Evolutionary conservation across 2,888 invertebrate species (phyloP).

Genomic region (Xestia c-nigrum): DNA sequence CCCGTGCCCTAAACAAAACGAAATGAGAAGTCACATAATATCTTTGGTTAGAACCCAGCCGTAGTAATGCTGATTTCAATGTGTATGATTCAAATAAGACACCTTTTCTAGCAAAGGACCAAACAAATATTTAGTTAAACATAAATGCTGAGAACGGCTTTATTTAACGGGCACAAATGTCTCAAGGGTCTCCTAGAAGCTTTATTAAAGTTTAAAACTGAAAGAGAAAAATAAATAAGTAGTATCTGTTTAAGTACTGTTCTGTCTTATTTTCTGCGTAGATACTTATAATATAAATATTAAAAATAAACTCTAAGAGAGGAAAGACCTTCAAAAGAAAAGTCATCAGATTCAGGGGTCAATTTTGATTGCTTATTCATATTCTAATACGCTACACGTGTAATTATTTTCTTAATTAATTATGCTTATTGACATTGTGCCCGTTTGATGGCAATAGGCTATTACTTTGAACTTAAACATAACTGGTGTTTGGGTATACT

Average conservation of each 20-base stretch:
- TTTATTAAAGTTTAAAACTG: conserved; percentile 32
- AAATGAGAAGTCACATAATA: too few species aligned
- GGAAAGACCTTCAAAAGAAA: neutral
- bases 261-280: neutral
- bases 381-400: neutral
- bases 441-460: too few species aligned
- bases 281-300: neutral
- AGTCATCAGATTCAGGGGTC: neutral
- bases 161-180: conserved; percentile 7
- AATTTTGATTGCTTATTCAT: neutral
- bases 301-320: neutral
- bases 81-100: neutral
- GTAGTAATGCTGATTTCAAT: neutral
- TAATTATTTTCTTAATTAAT: too few species aligned
- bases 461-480: too few species aligned
- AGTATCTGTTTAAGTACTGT: neutral
- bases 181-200: conserved; percentile 16
- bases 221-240: conserved; percentile 9
- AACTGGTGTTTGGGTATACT: too few species aligned
- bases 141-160: conserved; percentile 17
- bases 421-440: too few species aligned
- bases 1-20: too few species aligned
- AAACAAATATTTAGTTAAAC: neutral
- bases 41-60: neutral
- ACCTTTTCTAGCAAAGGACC: neutral